Evolutionary conservation across 2,797 vertebrate species (phyloP).

Genomic region (Carcharodon carcharias): DNA sequence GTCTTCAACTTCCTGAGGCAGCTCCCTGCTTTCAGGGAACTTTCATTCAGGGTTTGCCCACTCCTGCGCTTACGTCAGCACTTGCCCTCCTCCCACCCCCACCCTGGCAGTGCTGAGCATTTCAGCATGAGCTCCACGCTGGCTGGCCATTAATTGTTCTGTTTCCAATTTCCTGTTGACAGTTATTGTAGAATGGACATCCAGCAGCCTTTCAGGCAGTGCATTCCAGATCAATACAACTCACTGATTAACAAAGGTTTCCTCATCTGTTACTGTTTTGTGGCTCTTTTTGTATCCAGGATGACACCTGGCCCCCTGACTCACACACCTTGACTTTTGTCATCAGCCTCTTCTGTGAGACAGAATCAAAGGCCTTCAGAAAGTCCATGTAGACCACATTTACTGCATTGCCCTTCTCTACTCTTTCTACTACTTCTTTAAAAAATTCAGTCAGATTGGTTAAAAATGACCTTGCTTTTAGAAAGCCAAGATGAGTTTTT

Average conservation of each 20-base stretch:
- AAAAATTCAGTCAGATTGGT: neutral
- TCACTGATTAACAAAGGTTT: neutral
- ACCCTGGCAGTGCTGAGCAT: no score
- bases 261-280: neutral
- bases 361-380: neutral
- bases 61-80: no score
- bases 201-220: neutral
- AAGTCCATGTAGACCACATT: neutral
- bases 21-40: no score
- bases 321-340: neutral
- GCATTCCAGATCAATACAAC: neutral
- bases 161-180: no score
- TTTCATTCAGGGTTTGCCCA: no score
- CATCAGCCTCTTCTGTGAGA: neutral
- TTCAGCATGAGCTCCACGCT: no score
- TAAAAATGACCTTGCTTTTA: neutral
- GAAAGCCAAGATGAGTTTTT: neutral
- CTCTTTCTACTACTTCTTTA: neutral
- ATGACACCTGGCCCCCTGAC: no score
- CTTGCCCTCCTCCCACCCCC: no score
- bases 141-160: no score
- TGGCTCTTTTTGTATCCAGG: neutral
- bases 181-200: no score
- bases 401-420: neutral
- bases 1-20: no score